Base-by-base conservation (phyloP, 2,888 invertebrate species). In the Furcula furcula region DNA sequence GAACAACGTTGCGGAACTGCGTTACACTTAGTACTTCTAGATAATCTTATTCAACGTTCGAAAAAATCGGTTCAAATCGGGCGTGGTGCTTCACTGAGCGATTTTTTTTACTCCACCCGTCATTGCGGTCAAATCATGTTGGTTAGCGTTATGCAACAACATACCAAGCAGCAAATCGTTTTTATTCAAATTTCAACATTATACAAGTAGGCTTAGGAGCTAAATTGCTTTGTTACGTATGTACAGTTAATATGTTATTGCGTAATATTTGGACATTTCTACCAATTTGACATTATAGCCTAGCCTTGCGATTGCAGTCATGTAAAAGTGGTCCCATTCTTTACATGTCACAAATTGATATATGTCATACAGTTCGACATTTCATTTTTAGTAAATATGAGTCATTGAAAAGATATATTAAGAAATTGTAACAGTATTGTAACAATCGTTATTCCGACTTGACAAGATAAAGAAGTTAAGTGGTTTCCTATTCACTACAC, bases 361-460 rank as follows among this genome's bases (percentile, higher is more conserved):
- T 44, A 48, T 43, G 49, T 57, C 47, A 55, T 49, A 57, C 46
- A 22, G 47, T 4, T 23, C 34, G 38, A 46, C 56, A 53, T 56
- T 47, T 50, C 28, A 33, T 45, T 52, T 26, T 26, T 9, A 3
- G 14, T 14, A 14, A 14, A 26, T 7, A 4, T 26, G n/a, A 26
- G 26, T 26, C 26, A 26, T 26, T 20, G 20, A 7, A 16, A 16
- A 16, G 6, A 4, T 16, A 16, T 16, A 6, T 16, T 4, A 16
- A 16, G 3, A 16, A 16, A 4, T 16, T 16, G 16, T 16, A 13
- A 13, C 7, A 12, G 13, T 10, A 25, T 13, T 25, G 23, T 25
- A 3, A 27, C 14, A 14, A 27, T 27, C 15, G 27, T 11, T 12
- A 23, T 23, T 23, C 23, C 12, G 27, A 27, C 9, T 9, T 15